These are phyloP conservation scores for Ashinkailepas kermadecensis DNA, from an alignment of 2,888 invertebrate genomes.

Conservation along the genomic window DNA sequence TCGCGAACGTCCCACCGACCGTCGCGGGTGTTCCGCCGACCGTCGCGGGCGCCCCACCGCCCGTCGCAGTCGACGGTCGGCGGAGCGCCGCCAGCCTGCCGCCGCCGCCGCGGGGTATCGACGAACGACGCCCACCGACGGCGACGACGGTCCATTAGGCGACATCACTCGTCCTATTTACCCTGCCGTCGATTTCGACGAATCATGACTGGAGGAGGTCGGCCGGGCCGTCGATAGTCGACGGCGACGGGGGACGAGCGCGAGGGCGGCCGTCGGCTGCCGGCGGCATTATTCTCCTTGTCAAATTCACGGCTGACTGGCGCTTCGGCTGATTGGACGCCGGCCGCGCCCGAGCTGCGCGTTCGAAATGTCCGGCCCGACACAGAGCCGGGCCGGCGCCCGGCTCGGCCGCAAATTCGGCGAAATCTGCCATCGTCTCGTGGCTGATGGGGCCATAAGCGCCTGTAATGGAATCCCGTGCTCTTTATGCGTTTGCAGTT, in stretches of 20 bases:
- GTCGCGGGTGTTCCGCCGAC: too few relatives aligned
- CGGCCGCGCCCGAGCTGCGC: background rate
- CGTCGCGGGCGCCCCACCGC: too few relatives aligned
- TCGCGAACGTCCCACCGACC: too few relatives aligned
- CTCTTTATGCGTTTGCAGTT: slow-evolving; percentile 16
- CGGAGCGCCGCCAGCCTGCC: too few relatives aligned
- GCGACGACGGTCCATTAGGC: background rate
- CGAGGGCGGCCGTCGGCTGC: background rate
- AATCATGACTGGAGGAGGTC: slow-evolving; percentile 7
- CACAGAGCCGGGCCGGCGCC: background rate
- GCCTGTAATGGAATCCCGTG: background rate
- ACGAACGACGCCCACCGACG: background rate
- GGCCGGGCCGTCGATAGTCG: background rate
- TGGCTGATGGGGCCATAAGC: slow-evolving; percentile 4
- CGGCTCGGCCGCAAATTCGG: too few relatives aligned
- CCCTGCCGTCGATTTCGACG: slow-evolving; percentile 11
- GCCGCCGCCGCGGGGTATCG: background rate
- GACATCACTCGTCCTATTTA: slow-evolving; percentile 17
- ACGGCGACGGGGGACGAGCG: background rate
- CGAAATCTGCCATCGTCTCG: background rate
- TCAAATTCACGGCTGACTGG: background rate
- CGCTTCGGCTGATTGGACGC: background rate
- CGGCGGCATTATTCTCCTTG: background rate
- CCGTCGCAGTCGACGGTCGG: too few relatives aligned
- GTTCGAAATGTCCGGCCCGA: background rate